Conservation (phyloP, 92 coral and sea anemone genomes). For the Porites rus region DNA sequence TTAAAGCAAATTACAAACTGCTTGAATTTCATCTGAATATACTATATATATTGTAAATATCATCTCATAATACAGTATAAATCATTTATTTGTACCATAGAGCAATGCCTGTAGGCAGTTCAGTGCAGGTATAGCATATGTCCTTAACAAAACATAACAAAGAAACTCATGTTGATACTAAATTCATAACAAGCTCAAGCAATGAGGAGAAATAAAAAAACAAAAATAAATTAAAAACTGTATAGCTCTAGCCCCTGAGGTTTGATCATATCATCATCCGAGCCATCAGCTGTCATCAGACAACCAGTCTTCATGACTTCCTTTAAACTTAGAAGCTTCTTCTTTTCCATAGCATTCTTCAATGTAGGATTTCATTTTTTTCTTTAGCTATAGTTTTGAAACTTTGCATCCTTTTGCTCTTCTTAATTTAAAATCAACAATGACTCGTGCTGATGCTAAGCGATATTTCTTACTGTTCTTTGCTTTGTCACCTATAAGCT, state of each 20-base stretch:
- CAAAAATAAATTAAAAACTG: too few species aligned
- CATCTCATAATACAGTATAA: too few species aligned
- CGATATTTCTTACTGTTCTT: conserved; percentile 66
- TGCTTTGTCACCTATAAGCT: conserved; percentile 33
- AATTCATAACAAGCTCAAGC: too few species aligned
- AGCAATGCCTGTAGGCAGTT: too few species aligned
- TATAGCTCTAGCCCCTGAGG: conserved; percentile 22
- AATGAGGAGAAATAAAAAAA: too few species aligned
- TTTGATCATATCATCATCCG: conserved; percentile 39
- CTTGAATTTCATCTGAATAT: too few species aligned
- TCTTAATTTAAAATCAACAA: conserved; percentile 68
- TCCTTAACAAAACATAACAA: too few species aligned
- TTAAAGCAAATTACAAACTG: too few species aligned
- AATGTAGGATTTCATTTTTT: conserved; percentile 60
- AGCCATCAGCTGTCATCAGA: conserved; percentile 45
- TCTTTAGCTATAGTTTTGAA: conserved; percentile 69
- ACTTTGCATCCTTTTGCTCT: conserved; percentile 76
- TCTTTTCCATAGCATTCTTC: conserved; percentile 62
- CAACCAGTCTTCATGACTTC: conserved; percentile 39
- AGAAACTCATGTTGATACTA: too few species aligned
- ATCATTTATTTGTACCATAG: too few species aligned
- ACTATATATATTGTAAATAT: too few species aligned
- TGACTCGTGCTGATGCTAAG: conserved; percentile 54
- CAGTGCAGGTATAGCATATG: too few species aligned
- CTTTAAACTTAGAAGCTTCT: conserved; percentile 67